Base-by-base conservation (phyloP, 1,140 invertebrate genomes). In the Drosophila albomicans region DNA sequence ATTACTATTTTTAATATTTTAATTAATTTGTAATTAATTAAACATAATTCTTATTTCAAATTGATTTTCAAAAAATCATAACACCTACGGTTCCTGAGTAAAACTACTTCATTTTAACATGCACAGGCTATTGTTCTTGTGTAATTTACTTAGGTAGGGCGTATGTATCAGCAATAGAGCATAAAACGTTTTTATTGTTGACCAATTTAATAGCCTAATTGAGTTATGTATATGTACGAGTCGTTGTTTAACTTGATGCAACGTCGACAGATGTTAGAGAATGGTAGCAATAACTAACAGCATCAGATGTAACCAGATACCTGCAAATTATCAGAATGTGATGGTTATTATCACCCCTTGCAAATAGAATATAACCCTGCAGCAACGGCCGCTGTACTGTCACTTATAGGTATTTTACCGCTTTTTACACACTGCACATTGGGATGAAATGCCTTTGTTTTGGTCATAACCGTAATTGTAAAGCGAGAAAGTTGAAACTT, bases 271-370 rank as follows among this genome's bases (percentile, higher is more conserved):
- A 79, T 79, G 77, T 74, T 51, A 3, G 41, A 13, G n/a, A 43
- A 43, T 43, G 41, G 41, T 43, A 13, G 41, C n/a, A 5, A 48
- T 25, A 49, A 58, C 32, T 25, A 49, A 58, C 32, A 70, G 16
- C 57, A 52, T 75, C 57, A 45, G 7, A 38, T 64, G 78, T 72
- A 79, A 79, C 78, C 63, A 77, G 78, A 79, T 77, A 79, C 78
- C 74, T 73, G 74, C 74, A 59, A 67, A 79, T 79, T 79, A 79
- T 79, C 57, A 72, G 57, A 72, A 71, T 79, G 43, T 62, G 62
- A 45, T 76, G 73, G 67, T 76, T 79, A 79, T 71, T 57, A 41
- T 63, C 46, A 43, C 56, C 63, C n/a, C 20, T 1, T 8, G 15
- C 5, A 32, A 45, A 57, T 28, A 38, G 1, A 38, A 3, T 71